A percentile compares a stretch with the other conserved stretches of the same genome.
Conservation (phyloP, 1,140 invertebrate species). For the Ostrea denselamellosa region DNA sequence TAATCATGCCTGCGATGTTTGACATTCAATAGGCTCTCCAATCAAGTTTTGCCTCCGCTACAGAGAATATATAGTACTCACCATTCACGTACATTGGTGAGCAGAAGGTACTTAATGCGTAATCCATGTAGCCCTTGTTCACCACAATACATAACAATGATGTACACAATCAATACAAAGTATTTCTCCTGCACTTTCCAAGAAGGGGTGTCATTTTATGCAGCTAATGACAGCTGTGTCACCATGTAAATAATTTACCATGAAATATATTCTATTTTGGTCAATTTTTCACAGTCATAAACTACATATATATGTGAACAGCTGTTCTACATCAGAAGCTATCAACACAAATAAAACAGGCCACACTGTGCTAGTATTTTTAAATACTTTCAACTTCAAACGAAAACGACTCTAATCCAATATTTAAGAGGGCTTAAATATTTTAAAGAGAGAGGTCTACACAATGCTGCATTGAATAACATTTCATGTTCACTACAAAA, state of each 20-base stretch:
- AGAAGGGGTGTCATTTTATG: neutral
- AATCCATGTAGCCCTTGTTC: constrained; percentile 29
- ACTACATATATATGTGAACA: constrained; percentile 12
- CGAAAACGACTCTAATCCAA: constrained; percentile 30
- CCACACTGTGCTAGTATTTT: constrained; percentile 11
- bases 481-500: constrained; percentile 34
- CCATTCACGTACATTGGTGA: constrained; percentile 23
- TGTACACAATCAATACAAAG: constrained; percentile 26
- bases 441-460: constrained; percentile 14
- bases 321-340: neutral
- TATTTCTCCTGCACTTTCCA: constrained; percentile 10
- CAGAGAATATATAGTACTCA: constrained; percentile 12
- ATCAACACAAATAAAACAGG: constrained; percentile 25
- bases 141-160: neutral
- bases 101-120: constrained; percentile 32
- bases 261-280: neutral
- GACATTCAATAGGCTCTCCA: neutral
- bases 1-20: constrained; percentile 21
- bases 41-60: neutral
- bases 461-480: constrained; percentile 21
- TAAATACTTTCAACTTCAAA: constrained; percentile 34
- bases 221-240: neutral
- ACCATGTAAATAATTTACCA: neutral
- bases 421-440: constrained; percentile 34
- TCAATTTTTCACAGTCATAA: neutral